These are phyloP conservation scores for Tinea semifulvella DNA, from an alignment of 2,888 invertebrate genomes.

Conservation along the genomic window DNA sequence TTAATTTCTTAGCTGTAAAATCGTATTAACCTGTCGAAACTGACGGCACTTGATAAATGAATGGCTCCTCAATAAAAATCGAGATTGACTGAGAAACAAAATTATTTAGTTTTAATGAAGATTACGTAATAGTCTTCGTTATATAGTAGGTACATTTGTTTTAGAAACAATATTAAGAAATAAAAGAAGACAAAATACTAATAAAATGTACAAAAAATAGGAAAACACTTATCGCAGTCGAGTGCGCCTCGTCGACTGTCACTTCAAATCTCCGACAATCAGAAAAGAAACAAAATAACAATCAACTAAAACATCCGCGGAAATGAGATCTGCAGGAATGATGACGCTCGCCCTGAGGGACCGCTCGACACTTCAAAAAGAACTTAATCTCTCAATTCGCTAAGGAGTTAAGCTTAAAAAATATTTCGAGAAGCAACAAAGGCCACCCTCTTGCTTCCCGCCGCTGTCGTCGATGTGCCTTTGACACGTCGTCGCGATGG, in stretches of 20 bases:
- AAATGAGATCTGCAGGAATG: slow-evolving; percentile 65
- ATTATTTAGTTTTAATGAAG: slow-evolving; percentile 15
- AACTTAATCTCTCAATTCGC: slow-evolving; percentile 68
- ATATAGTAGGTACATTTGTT: neutral
- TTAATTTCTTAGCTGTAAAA: slow-evolving; percentile 25
- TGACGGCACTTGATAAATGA: slow-evolving; percentile 25
- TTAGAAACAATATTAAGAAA: neutral
- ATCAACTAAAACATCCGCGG: slow-evolving; percentile 63
- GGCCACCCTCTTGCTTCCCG: slow-evolving; percentile 37
- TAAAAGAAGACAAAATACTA: neutral
- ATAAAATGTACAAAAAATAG: slow-evolving; percentile 41
- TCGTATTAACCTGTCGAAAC: slow-evolving; percentile 28
- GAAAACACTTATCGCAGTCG: slow-evolving; percentile 63
- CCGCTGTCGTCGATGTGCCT: slow-evolving; percentile 51
- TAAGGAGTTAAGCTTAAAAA: slow-evolving; percentile 68
- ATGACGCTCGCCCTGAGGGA: slow-evolving; percentile 33
- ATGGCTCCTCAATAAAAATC: slow-evolving; percentile 22
- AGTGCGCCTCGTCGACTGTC: slow-evolving; percentile 63
- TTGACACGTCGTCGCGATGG: slow-evolving; percentile 62
- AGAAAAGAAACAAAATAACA: slow-evolving; percentile 61
- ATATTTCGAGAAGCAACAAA: slow-evolving; percentile 64
- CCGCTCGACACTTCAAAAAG: slow-evolving; percentile 70
- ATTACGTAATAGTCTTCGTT: neutral
- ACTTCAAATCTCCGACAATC: slow-evolving; percentile 56
- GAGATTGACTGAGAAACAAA: slow-evolving; percentile 15